Evolutionary conservation across 2,797 vertebrate species (phyloP).

Genomic region (Sebastes alutus): DNA sequence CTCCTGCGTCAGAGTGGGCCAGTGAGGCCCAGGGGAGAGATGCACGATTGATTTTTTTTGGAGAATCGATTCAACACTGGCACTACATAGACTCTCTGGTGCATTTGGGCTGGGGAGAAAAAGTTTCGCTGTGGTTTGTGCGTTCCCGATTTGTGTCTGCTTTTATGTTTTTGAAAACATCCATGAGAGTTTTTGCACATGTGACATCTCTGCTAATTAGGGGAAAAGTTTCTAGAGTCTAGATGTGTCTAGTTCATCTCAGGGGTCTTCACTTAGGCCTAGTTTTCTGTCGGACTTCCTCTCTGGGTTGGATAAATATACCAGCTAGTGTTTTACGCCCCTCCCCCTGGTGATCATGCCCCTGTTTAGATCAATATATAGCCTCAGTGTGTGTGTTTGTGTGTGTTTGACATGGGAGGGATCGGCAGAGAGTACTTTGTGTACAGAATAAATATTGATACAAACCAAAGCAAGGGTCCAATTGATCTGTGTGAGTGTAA

Average conservation of each 20-base stretch:
- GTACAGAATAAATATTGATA: conserved; percentile 87
- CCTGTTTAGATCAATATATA: conserved; percentile 78
- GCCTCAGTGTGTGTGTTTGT: conserved; percentile 35
- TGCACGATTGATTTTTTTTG: conserved; percentile 74
- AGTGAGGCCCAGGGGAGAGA: conserved; percentile 66
- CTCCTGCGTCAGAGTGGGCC: conserved; percentile 67
- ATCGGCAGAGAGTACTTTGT: conserved; percentile 72
- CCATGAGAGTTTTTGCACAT: conserved; percentile 30
- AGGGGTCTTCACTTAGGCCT: conserved; percentile 54
- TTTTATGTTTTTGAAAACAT: conserved; percentile 50
- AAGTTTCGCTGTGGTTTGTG: conserved; percentile 35
- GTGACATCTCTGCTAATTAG: conserved; percentile 55
- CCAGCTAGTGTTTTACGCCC: conserved; percentile 63
- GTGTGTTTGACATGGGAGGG: conserved; percentile 61
- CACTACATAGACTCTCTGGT: conserved; percentile 47
- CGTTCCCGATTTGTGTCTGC: conserved; percentile 34
- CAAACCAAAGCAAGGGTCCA: conserved; percentile 77
- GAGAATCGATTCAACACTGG: conserved; percentile 71
- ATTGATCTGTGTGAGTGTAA: conserved; percentile 76
- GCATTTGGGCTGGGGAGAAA: conserved; percentile 44
- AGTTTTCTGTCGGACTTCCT: conserved; percentile 68
- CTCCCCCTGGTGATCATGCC: conserved; percentile 69
- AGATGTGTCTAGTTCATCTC: conserved; percentile 51
- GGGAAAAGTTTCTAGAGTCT: conserved; percentile 40
- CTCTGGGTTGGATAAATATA: conserved; percentile 68